phyloP scores from a whole-genome alignment of 1,140 invertebrate genomes.

The Brachionus koreanus region DNA sequence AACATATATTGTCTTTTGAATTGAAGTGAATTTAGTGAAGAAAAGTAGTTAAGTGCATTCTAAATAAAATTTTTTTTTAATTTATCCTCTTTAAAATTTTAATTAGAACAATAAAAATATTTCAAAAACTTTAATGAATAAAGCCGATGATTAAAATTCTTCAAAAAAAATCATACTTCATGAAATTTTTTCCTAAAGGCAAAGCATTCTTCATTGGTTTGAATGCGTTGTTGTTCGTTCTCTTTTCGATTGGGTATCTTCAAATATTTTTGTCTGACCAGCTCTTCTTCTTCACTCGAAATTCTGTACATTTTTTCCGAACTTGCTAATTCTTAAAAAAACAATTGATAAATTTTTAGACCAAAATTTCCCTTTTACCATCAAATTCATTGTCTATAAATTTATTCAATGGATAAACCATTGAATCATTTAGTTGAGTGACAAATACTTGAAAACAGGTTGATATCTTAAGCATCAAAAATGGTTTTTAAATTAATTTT shows the following conservation, averaged over 20 bases:
- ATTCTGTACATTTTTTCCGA: background rate
- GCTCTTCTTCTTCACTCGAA: slow-evolving; percentile 11
- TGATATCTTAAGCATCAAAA: background rate
- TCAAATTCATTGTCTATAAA: slow-evolving; percentile 20
- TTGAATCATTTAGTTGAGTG: background rate
- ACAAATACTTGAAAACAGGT: slow-evolving; percentile 32
- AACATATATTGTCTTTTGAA: slow-evolving; percentile 31
- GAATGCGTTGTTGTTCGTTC: background rate
- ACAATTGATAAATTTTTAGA: background rate
- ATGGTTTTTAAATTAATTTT: background rate
- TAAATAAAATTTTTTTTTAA: background rate
- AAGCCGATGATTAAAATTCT: background rate
- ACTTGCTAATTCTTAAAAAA: background rate
- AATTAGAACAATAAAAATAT: background rate
- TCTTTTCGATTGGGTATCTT: slow-evolving; percentile 15
- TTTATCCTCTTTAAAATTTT: background rate
- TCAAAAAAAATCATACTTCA: background rate
- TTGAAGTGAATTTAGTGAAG: slow-evolving; percentile 17
- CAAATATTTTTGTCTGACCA: background rate
- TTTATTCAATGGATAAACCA: slow-evolving; percentile 29
- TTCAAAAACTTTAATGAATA: background rate
- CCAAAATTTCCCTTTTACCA: background rate
- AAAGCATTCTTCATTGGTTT: slow-evolving; percentile 22
- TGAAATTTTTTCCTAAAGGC: slow-evolving; percentile 28
- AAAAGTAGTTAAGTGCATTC: slow-evolving; percentile 2